Evolutionary conservation across 2,113 vertebrate species (phyloP).

Genomic region (Felis chaus): DNA sequence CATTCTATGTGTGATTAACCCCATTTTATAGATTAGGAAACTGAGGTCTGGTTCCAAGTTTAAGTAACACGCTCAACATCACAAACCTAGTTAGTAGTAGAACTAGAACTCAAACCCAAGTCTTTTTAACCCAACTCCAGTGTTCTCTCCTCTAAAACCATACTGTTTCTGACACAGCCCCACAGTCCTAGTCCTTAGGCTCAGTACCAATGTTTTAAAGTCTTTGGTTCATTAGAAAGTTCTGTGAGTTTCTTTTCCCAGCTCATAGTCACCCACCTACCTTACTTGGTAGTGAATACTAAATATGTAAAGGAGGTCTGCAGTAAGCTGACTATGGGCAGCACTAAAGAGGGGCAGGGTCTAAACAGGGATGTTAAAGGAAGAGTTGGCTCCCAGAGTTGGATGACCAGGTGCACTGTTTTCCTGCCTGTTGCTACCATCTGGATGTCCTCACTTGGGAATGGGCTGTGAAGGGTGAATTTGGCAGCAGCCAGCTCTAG

Average conservation of each 20-base stretch:
- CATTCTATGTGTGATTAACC: background rate
- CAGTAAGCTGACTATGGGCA: background rate
- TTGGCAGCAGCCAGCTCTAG: background rate
- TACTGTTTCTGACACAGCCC: background rate
- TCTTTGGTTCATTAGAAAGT: conserved; percentile 34
- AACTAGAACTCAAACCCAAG: background rate
- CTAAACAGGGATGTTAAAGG: background rate
- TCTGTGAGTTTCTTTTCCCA: background rate
- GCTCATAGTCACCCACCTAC: background rate
- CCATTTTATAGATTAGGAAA: conserved; percentile 38
- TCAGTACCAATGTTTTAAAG: background rate
- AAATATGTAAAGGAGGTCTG: background rate
- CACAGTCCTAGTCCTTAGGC: background rate
- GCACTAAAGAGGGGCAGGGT: background rate
- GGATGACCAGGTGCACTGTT: background rate
- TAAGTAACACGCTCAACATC: conserved; percentile 1
- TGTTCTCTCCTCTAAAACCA: conserved; percentile 23
- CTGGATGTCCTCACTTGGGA: background rate
- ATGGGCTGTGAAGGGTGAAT: background rate
- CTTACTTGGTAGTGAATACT: background rate
- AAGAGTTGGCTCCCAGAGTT: background rate
- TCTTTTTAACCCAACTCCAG: conserved; percentile 19
- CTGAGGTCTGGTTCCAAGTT: conserved; percentile 21
- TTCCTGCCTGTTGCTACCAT: background rate
- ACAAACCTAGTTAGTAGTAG: background rate